Base-by-base conservation (phyloP, 1,140 invertebrate genomes). In the Camponotus pennsylvanicus region DNA sequence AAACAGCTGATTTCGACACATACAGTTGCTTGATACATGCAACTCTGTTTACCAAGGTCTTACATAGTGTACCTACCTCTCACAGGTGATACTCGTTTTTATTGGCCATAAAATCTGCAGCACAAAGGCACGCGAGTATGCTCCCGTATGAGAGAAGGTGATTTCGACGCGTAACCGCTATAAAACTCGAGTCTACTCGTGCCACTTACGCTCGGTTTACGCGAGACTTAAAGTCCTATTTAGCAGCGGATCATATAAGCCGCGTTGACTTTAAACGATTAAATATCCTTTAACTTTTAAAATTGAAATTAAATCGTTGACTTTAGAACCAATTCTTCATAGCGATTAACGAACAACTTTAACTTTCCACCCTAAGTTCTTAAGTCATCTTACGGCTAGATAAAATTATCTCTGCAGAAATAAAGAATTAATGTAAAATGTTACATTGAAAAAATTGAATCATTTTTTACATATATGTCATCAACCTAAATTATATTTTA, bases 51-150 rank as follows among this genome's bases (percentile, higher is more conserved):
- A 75, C 9, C 27, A 18, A 15, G 59, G 21, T 57, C 37, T 49
- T 70, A 59, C 37, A 32, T 55, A 59, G 32, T 64, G 55, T 49
- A 55, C n/a, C 7, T 73, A 73, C 69, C 87, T 66, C 69, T 75
- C 55, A 49, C 32, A 34, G 18, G 52, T 18, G 75, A 85, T 89
- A 67, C 32, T 59, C 88, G 45, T 49, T 89, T 89, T 89, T 85
- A 89, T 89, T 61, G 18, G n/a, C 52, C 59, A 27, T 89, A 89
- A 89, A 89, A 61, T 63, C 42, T 32, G 8, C 42, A 73, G 37
- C 15, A 52, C 64, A 61, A 32, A 85, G 59, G 77, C 71, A 55
- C 40, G 49, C 27, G 83, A 57, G 45, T n/a, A 11, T 34, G 34
- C 49, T 61, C 34, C 52, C 15, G 42, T 34, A 52, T 18, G 37